These are phyloP conservation scores for Eidolon dupreanum DNA, from an alignment of 2,797 vertebrate genomes.

Conservation along the genomic window DNA sequence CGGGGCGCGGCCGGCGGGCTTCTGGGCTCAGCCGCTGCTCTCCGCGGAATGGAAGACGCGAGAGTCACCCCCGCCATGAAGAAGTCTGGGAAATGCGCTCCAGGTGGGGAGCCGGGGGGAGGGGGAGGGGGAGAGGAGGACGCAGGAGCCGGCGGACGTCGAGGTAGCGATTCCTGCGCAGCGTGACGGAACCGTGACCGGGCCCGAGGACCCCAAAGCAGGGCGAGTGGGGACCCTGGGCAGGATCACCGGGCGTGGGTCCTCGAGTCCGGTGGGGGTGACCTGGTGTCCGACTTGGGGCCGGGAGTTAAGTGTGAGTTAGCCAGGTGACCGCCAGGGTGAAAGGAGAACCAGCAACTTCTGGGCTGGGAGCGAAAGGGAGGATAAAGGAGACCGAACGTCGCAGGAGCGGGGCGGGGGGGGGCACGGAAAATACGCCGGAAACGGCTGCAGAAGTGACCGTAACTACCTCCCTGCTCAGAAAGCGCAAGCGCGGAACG, in stretches of 20 bases:
- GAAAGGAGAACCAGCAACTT: background rate
- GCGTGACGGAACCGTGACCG: background rate
- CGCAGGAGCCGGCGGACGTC: background rate
- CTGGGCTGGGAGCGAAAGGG: background rate
- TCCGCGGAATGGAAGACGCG: background rate
- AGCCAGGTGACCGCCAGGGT: background rate
- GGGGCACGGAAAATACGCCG: background rate
- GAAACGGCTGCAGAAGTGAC: too few relatives aligned
- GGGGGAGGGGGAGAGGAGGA: background rate
- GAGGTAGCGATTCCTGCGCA: background rate
- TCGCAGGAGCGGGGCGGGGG: accelerated
- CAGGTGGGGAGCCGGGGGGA: background rate
- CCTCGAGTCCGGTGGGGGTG: background rate
- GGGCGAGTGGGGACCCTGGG: background rate
- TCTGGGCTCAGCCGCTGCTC: background rate
- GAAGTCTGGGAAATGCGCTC: background rate
- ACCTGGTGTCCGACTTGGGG: background rate
- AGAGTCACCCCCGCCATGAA: background rate
- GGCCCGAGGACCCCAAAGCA: background rate
- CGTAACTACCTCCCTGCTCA: too few relatives aligned
- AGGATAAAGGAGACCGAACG: background rate
- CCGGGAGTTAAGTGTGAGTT: background rate
- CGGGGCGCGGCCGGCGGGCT: background rate
- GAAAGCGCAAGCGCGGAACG: too few relatives aligned
- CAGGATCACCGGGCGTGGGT: background rate